Evolutionary conservation across 1,140 invertebrate genomes (phyloP).

Genomic region (Caenorhabditis brenneri): DNA sequence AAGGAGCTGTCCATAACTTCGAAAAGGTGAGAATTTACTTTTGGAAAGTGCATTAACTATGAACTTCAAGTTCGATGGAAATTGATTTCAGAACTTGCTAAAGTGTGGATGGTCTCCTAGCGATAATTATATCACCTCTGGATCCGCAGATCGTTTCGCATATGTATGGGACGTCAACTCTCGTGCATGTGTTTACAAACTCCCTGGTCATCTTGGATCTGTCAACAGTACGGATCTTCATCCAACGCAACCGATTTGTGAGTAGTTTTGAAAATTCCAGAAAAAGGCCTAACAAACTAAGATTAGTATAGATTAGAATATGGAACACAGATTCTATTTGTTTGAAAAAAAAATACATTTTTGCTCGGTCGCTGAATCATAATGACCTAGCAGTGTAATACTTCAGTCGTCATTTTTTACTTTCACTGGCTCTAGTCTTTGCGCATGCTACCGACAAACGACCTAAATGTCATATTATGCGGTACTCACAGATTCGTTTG

Average conservation of each 20-base stretch:
- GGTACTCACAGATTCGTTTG: too few species aligned
- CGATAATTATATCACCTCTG: conserved; percentile 83
- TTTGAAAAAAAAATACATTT: too few species aligned
- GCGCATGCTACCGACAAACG: too few species aligned
- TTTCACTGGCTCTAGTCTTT: too few species aligned
- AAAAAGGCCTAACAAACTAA: too few species aligned
- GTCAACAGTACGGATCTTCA: conserved; percentile 97
- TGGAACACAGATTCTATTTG: too few species aligned
- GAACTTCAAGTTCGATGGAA: background rate
- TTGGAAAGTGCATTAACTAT: background rate
- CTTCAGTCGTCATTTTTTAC: too few species aligned
- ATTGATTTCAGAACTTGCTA: conserved; percentile 81
- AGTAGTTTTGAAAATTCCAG: conserved; percentile 62
- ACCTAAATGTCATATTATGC: too few species aligned
- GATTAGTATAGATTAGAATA: too few species aligned
- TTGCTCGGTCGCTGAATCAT: too few species aligned
- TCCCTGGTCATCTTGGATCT: conserved; percentile 95
- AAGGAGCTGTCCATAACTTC: conserved; percentile 95
- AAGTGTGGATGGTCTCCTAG: conserved; percentile 86
- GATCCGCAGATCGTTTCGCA: conserved; percentile 91
- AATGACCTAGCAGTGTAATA: too few species aligned
- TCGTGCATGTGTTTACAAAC: conserved; percentile 88
- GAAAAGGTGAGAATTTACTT: conserved; percentile 82
- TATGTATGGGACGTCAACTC: conserved; percentile 86
- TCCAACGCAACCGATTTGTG: conserved; percentile 87